These are phyloP conservation scores for Camponotus pennsylvanicus DNA, from an alignment of 1,140 invertebrate species.

Conservation along the genomic window DNA sequence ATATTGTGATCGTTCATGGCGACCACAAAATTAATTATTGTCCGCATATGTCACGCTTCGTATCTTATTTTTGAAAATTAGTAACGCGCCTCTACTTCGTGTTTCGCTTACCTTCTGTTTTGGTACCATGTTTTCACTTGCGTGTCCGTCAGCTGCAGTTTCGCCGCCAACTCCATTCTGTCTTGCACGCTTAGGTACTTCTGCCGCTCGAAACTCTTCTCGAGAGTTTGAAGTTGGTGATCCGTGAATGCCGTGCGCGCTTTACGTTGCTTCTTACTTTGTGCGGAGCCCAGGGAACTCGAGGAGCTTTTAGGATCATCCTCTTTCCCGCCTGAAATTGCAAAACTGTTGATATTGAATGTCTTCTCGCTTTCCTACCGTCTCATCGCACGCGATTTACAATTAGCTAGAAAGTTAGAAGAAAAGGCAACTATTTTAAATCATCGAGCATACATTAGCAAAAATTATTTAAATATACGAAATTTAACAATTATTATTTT, in stretches of 20 bases:
- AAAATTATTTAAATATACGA: neutral
- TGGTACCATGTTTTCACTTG: conserved; percentile 99
- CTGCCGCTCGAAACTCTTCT: conserved; percentile 99
- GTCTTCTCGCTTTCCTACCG: neutral
- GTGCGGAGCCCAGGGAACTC: conserved; percentile 87
- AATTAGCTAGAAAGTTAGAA: neutral
- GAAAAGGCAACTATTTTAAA: neutral
- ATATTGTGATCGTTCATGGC: neutral
- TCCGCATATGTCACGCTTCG: conserved; percentile 36
- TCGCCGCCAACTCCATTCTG: conserved; percentile 98
- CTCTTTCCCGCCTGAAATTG: conserved; percentile 83
- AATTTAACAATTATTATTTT: conserved; percentile 2
- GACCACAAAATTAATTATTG: conserved; percentile 31
- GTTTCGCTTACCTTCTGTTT: conserved; percentile 94
- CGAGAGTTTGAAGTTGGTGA: conserved; percentile 98
- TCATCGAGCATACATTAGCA: no score
- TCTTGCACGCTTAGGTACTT: conserved; percentile 99
- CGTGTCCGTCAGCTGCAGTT: conserved; percentile 98
- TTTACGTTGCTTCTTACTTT: conserved; percentile 97
- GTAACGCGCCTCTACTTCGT: conserved; percentile 20
- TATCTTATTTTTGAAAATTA: conserved; percentile 36
- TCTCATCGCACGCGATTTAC: neutral
- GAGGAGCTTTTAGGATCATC: conserved; percentile 85
- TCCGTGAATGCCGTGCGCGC: conserved; percentile 99
- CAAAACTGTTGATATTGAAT: conserved; percentile 48